Percentiles rank a stretch among this genome's conserved stretches.
phyloP scores from a whole-genome alignment of 2,888 invertebrate species.

The Acanthosepion lycidas region DNA sequence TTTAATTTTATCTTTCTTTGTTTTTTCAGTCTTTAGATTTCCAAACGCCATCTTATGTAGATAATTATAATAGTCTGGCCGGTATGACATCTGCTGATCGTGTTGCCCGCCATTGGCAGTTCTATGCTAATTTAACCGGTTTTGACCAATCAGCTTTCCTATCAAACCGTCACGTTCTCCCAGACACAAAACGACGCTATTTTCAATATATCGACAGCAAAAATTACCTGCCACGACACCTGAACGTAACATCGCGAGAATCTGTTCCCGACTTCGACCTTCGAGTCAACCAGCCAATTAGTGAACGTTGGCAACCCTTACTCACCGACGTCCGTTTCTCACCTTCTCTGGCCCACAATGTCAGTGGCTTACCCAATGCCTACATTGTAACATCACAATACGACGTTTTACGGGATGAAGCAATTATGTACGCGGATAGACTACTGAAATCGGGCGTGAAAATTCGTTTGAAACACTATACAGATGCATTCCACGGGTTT shows the following conservation, averaged over 20 bases:
- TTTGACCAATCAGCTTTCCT: conserved; percentile 55
- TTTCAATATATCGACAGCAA: conserved; percentile 55
- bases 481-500: conserved; percentile 67
- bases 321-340: conserved; percentile 64
- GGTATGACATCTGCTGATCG: too few species aligned
- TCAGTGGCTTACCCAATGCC: conserved; percentile 68
- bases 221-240: conserved; percentile 56
- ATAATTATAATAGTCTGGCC: too few species aligned
- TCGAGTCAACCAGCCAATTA: conserved; percentile 52
- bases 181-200: conserved; percentile 34
- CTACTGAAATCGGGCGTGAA: conserved; percentile 65
- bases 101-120: too few species aligned
- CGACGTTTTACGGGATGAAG: conserved; percentile 75
- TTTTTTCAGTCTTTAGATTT: too few species aligned
- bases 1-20: too few species aligned
- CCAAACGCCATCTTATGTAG: too few species aligned
- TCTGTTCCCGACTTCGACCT: conserved; percentile 51
- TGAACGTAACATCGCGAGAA: conserved; percentile 57
- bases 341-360: conserved; percentile 70
- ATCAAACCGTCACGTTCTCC: conserved; percentile 59
- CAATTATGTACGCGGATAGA: conserved; percentile 72
- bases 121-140: conserved; percentile 49
- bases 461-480: conserved; percentile 66
- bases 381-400: conserved; percentile 74
- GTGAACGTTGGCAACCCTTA: conserved; percentile 55